A percentile compares a stretch with the other conserved stretches of the same genome.
phyloP scores from a whole-genome alignment of 35 echinoderm and acorn worm genomes.

The Nesometra sesokonis region DNA sequence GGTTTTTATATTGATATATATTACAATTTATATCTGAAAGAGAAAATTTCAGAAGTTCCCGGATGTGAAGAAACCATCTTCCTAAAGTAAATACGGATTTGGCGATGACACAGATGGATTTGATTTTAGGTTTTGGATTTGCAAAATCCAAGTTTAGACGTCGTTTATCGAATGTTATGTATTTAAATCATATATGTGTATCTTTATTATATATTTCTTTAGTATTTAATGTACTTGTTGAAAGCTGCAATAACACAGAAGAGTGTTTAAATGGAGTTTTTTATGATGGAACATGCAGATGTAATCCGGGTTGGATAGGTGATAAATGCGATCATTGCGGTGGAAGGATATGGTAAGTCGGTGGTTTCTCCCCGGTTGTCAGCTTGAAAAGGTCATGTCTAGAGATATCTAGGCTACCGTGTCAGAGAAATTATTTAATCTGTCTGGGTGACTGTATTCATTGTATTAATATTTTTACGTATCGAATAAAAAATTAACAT shows the following conservation, averaged over 20 bases:
- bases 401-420: too few relatives aligned
- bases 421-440: too few relatives aligned
- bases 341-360: conserved; percentile 34
- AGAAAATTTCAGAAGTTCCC: neutral
- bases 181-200: neutral
- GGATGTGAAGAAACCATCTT: neutral
- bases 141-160: conserved; percentile 21
- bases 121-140: conserved; percentile 6
- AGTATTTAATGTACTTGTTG: neutral
- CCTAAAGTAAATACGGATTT: neutral
- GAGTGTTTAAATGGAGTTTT: conserved; percentile 7
- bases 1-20: too few relatives aligned
- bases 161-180: neutral
- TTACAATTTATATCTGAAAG: too few relatives aligned
- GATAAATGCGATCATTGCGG: conserved; percentile 44
- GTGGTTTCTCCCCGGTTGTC: too few relatives aligned
- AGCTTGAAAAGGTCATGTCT: too few relatives aligned
- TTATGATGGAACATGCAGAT: neutral
- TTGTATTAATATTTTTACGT: too few relatives aligned
- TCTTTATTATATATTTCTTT: neutral
- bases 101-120: neutral
- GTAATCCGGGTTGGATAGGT: conserved; percentile 38
- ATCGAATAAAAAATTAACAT: too few relatives aligned
- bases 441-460: too few relatives aligned
- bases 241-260: neutral